Percentiles rank a stretch among this genome's conserved stretches.
These are phyloP conservation scores for Amblyornis subalaris DNA, from an alignment of 2,113 vertebrate species.

Conservation along the genomic window DNA sequence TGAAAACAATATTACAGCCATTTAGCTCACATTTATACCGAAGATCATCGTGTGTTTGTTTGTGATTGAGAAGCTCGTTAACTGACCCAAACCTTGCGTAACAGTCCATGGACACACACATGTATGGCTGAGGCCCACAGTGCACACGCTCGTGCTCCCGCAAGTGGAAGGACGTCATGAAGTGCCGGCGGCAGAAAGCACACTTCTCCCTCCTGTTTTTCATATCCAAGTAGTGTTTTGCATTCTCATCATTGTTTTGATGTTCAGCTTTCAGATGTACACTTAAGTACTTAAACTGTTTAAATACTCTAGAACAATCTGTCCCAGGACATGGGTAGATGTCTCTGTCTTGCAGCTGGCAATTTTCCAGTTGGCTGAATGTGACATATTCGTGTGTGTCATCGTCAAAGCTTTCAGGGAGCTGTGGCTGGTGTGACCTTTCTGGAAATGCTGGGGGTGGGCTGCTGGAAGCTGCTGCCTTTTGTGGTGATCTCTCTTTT, in stretches of 20 bases:
- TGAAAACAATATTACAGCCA: slow-evolving; percentile 89
- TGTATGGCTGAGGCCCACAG: slow-evolving; percentile 83
- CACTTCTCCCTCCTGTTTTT: slow-evolving; percentile 93
- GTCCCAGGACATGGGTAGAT: slow-evolving; percentile 92
- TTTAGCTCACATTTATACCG: slow-evolving; percentile 90
- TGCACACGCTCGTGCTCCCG: slow-evolving; percentile 86
- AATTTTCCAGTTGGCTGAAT: slow-evolving; percentile 84
- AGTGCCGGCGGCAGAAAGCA: slow-evolving; percentile 89
- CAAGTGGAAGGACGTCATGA: slow-evolving; percentile 88
- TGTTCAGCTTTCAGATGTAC: slow-evolving; percentile 94
- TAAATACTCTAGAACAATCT: slow-evolving; percentile 85
- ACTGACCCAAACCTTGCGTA: slow-evolving; percentile 83
- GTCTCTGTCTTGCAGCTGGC: slow-evolving; percentile 88
- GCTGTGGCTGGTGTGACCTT: slow-evolving; percentile 40
- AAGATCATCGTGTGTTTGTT: slow-evolving; percentile 87
- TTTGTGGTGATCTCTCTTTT: slow-evolving; percentile 64
- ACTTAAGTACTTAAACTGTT: slow-evolving; percentile 93
- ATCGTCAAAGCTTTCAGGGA: slow-evolving; percentile 73
- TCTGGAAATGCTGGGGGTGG: slow-evolving; percentile 33
- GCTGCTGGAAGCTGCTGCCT: slow-evolving; percentile 56
- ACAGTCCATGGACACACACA: slow-evolving; percentile 87
- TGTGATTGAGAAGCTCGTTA: slow-evolving; percentile 89
- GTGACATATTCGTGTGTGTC: slow-evolving; percentile 85
- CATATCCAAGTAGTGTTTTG: slow-evolving; percentile 90
- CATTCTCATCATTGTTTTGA: slow-evolving; percentile 85